Conservation (phyloP, 37 sponge, comb jelly and placozoan species). For the Tethya wilhelma region DNA sequence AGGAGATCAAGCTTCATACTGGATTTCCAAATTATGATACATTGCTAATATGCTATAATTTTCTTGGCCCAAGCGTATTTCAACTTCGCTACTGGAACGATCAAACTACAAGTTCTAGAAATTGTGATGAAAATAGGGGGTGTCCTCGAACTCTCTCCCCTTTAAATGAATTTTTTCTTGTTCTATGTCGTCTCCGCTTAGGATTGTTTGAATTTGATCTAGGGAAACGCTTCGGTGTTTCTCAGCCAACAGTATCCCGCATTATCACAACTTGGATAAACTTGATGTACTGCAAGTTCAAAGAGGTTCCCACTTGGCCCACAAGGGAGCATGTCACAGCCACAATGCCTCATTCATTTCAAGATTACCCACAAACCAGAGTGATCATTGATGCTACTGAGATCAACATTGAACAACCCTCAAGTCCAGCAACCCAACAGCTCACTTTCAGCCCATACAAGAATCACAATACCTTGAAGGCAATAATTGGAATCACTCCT, state of each 20-base stretch:
- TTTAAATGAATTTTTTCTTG: too few relatives aligned
- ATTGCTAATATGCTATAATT: not conserved
- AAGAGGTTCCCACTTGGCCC: too few relatives aligned
- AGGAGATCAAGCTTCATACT: too few relatives aligned
- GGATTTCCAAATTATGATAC: too few relatives aligned
- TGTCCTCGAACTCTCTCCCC: conserved; percentile 22
- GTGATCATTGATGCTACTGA: conserved; percentile 49
- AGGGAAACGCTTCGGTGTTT: too few relatives aligned
- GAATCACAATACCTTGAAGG: conserved; percentile 48
- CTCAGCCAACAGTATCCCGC: too few relatives aligned
- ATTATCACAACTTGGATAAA: conserved; percentile 42
- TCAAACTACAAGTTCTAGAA: not conserved
- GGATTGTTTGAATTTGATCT: too few relatives aligned
- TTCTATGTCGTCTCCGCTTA: too few relatives aligned
- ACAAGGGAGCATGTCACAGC: too few relatives aligned
- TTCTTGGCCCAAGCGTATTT: not conserved
- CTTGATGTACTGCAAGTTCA: too few relatives aligned
- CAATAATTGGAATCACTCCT: conserved; percentile 51
- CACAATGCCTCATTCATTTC: too few relatives aligned
- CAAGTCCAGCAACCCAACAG: conserved; percentile 8
- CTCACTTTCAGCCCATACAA: conserved; percentile 52
- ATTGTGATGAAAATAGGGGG: too few relatives aligned
- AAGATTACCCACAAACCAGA: not conserved
- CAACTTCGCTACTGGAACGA: not conserved
- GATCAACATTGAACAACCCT: conserved; percentile 28